Conservation (phyloP, 30 jellyfish, hydroid and myxozoan species). For the Chironex yamaguchii region DNA sequence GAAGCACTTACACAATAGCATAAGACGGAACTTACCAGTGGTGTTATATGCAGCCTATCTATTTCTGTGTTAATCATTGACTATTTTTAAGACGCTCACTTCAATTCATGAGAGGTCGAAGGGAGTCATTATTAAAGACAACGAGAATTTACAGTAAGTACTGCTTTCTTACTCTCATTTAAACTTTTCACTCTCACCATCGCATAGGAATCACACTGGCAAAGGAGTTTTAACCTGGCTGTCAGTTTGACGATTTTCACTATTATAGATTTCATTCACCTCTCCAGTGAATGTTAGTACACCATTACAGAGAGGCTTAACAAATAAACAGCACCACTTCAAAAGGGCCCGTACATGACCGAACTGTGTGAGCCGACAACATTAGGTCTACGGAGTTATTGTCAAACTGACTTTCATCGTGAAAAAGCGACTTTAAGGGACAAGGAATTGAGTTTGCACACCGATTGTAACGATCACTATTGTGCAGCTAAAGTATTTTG, state of each 20-base stretch:
- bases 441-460: not conserved
- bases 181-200: not conserved
- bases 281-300: not conserved
- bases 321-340: not conserved
- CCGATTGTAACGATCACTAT: not conserved
- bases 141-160: not conserved
- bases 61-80: not conserved
- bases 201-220: not conserved
- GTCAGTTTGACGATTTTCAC: not conserved
- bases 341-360: conserved; percentile 1
- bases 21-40: too few relatives aligned
- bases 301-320: not conserved
- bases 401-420: not conserved
- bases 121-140: not conserved
- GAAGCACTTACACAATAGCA: not conserved
- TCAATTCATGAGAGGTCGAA: not conserved
- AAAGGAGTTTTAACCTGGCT: not conserved
- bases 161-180: not conserved
- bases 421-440: not conserved
- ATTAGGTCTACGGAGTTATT: not conserved
- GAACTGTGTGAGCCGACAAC: not conserved
- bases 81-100: not conserved
- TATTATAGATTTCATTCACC: not conserved
- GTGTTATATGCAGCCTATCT: not conserved
- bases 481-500: not conserved